Base-by-base conservation (phyloP, 2,888 invertebrate species). In the Exephanes ischioxanthus region DNA sequence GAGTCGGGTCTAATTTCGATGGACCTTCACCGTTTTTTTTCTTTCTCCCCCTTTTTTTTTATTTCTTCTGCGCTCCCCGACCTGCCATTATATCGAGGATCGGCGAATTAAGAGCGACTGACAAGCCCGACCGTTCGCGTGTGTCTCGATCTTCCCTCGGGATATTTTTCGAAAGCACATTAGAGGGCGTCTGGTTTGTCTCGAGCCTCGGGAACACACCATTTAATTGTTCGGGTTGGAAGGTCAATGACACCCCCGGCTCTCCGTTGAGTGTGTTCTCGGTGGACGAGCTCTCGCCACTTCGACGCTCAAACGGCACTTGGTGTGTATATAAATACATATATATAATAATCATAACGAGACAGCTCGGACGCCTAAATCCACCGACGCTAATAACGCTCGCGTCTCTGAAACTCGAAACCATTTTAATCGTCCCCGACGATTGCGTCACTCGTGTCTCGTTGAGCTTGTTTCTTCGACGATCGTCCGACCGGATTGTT, bases 191-290 rank as follows among this genome's bases (percentile, higher is more conserved):
- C 45, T 53, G 77, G 37, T 63, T 83, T 19, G 70, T 37, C 70
- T 66, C 53, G 55, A 82, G 45, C 22, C 67, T 78, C 53, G 37
- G 76, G 68, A 77, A 63, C 37, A 51, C 37, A 67, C 71, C 53
- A 83, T 80, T 85, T 83, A 77, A 80, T 85, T 76, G 76, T 33
- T 3, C 19, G 61, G 53, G 67, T 51, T 22, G 37, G 66, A 67
- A 83, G 86, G 86, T 87, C 86, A 87, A 77, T 80, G 86, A 85
- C 86, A 83, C 58, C 5, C 63, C 26, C 45, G 58, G 19, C 48
- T 71, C 33, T 79, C 58, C 70, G 61, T 11, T 9, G 71, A 79
- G 76, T 63, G 72, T 80, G 22, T 58, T 63, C 53, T 67, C 53
- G 68, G 41, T 11, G 48, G 63, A 77, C 55, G 53, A 73, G 73